Base-by-base conservation (phyloP, 2,113 vertebrate genomes). In the Xenus cinereus region DNA sequence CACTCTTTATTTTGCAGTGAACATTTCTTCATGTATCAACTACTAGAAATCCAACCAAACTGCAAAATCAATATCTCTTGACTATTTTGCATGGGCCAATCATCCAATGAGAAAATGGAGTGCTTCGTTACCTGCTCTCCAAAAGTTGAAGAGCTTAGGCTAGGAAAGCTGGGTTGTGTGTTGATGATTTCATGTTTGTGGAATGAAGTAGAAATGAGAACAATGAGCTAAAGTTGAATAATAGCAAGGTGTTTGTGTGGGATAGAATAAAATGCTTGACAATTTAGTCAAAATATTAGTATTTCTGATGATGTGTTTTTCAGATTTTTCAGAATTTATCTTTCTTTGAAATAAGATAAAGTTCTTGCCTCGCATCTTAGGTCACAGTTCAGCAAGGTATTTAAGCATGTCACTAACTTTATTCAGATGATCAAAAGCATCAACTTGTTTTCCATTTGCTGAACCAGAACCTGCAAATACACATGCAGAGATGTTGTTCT, bases 361-460 rank as follows among this genome's bases (percentile, higher is more conserved):
- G 6, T 48, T 77, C 33, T 90, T 72, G 68, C 22, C 63, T 51
- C 23, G 62, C 8, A 20, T 63, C 41, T 79, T 68, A 86, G 63
- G 37, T 82, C 46, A 75, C 35, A 84, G 76, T 81, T 93, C 89
- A 93, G 81, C 71, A 94, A 66, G 43, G 23, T 69, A 64, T 77
- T 93, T 87, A 63, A 84, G 33, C 22, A 23, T 28, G 33, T 75
- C 80, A 69, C 23, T 80, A 92, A 87, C 67, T 89, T 91, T 60
- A 88, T 67, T 84, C 43, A 95, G 59, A 77, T 80, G 46, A 73
- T 48, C n/a, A 90, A 95, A 96, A 88, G 12, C 24, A 89, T 66
- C 73, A n/a, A 72, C 62, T 94, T 62, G 35, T 39, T 92, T 96
- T 84, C 54, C 32, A 33, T 80, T 94, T 96, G 74, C 79, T 96